Evolutionary conservation across 2,113 vertebrate genomes (phyloP).

Genomic region (Brachyistius frenatus): DNA sequence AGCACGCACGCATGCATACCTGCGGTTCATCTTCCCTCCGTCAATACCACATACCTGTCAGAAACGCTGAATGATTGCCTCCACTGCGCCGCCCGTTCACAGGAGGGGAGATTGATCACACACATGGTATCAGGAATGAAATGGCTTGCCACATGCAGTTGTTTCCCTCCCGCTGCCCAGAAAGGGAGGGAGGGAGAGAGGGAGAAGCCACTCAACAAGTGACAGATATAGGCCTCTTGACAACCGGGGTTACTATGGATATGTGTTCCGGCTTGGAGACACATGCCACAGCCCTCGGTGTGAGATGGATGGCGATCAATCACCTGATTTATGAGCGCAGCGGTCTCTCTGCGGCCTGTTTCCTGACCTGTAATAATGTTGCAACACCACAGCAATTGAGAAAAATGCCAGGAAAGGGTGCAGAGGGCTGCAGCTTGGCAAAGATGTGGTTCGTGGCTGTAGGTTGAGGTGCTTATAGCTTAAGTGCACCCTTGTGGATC

Average conservation of each 20-base stretch:
- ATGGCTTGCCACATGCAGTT: conserved; percentile 70
- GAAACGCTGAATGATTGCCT: conserved; percentile 72
- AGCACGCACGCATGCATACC: conserved; percentile 10
- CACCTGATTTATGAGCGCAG: conserved; percentile 65
- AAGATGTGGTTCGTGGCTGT: background rate
- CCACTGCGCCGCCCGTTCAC: conserved; percentile 25
- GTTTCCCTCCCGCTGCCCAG: conserved; percentile 55
- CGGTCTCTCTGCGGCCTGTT: conserved; percentile 39
- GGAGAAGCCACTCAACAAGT: conserved; percentile 39
- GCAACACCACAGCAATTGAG: conserved; percentile 45
- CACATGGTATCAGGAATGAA: conserved; percentile 75
- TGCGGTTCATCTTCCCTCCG: conserved; percentile 55
- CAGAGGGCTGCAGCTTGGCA: conserved; percentile 3
- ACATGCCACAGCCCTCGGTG: conserved; percentile 17
- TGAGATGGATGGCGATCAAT: conserved; percentile 62
- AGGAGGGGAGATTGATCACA: conserved; percentile 72
- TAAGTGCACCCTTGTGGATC: conserved; percentile 1
- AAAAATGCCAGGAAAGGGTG: conserved; percentile 38
- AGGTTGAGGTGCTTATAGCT: conserved; percentile 19
- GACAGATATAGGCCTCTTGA: conserved; percentile 44
- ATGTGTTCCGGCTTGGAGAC: conserved; percentile 38
- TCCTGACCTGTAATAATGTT: conserved; percentile 68
- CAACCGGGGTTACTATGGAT: conserved; percentile 55
- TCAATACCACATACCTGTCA: conserved; percentile 74
- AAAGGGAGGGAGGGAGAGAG: conserved; percentile 4